Evolutionary conservation across 2,797 vertebrate species (phyloP), one percentile per base, ranked within the genome.

Genomic region (Gymnoscopelus braueri): DNA sequence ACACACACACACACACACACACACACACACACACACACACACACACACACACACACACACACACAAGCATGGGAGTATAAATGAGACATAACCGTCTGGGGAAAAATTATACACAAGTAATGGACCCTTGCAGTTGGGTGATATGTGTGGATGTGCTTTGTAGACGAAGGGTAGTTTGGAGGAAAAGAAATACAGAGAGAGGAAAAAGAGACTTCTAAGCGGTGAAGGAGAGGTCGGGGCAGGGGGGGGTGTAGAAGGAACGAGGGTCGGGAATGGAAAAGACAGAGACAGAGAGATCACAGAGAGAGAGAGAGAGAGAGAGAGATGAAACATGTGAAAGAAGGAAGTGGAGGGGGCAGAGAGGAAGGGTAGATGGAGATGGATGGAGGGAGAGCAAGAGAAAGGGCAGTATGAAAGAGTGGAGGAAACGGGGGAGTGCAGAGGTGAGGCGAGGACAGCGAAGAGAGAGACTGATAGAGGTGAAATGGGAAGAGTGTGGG

Each of bases 141-240:
- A 32, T 32, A 5, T 35, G 32, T 35, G 39, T 44, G 39, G 1
- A 9, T 44, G 8, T 44, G 9, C 39, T 44, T 44, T 44, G 15
- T 60, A 9, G 26, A 60, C 8, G 58, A 8, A 60, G 58, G 32
- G n/a, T 9, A 15, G 26, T 54, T 32, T 3, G 50, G n/a, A 15
- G 26, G 14, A 64, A 32, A 39, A 50, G 24, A 66, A 47, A 63
- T 14, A 66, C 4, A n/a, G 5, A 15, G 50, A 59, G 35, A 24
- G 32, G 56, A 6, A 51, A 15, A 11, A 54, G 48, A 51, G 53
- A 13, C 4, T 13, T 9, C 39, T 10, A 19, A 55, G 51, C 13
- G 10, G 13, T 15, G 12, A 54, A 5, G 29, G 15, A 29, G 57
- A 52, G 51, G 49, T 9, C 6, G 49, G 23, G 48, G 5, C 3